phyloP scores from a whole-genome alignment of 2,113 vertebrate species.

The Salminus brasiliensis region DNA sequence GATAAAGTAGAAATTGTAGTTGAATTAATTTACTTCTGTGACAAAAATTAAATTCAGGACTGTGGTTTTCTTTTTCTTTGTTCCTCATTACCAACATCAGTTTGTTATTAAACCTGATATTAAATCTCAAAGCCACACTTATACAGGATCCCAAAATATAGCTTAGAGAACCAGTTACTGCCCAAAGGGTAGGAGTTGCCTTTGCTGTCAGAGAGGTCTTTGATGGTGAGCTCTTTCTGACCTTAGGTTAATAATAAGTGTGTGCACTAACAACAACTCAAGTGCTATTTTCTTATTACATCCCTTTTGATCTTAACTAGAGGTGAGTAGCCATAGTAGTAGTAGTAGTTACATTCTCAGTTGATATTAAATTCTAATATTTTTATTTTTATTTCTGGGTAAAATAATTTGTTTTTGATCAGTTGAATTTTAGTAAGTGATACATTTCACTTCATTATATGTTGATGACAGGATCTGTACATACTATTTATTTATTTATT shows the following conservation, averaged over 20 bases:
- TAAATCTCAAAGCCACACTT: neutral
- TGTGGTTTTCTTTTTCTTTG: neutral
- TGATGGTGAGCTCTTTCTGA: neutral
- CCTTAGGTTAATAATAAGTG: neutral
- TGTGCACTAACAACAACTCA: neutral
- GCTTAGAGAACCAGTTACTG: neutral
- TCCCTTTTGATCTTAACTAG: neutral
- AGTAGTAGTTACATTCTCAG: too few species aligned
- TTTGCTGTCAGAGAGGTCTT: neutral
- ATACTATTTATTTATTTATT: too few species aligned
- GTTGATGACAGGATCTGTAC: too few species aligned
- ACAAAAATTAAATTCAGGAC: too few species aligned
- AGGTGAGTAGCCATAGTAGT: too few species aligned
- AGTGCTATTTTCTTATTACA: neutral
- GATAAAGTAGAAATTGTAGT: too few species aligned
- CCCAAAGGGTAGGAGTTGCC: neutral
- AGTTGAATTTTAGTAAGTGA: too few species aligned
- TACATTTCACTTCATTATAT: too few species aligned
- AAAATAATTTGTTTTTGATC: too few species aligned
- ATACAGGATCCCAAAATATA: neutral
- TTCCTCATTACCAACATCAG: neutral
- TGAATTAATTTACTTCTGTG: too few species aligned
- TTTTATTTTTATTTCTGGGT: too few species aligned
- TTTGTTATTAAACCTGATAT: neutral
- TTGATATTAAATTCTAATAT: too few species aligned